Evolutionary conservation across 2,113 vertebrate genomes (phyloP).

Genomic region (Oxyruncus cristatus): DNA sequence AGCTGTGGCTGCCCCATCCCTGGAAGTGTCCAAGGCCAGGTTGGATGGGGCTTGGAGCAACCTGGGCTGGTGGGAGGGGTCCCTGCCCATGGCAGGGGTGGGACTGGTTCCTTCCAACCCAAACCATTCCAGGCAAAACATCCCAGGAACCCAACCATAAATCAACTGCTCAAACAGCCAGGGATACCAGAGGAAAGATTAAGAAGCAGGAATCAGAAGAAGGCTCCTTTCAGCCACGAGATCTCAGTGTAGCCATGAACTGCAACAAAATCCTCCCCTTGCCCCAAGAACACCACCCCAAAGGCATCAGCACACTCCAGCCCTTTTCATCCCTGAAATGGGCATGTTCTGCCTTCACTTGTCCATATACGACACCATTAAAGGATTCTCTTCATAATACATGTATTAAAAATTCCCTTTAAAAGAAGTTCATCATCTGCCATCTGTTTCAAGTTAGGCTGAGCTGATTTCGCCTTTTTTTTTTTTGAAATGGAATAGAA

Average conservation of each 20-base stretch:
- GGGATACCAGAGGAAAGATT: fast-evolving
- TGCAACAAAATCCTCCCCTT: neutral
- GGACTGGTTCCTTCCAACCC: neutral
- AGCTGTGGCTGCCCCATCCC: neutral
- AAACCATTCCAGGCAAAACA: neutral
- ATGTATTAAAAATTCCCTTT: neutral
- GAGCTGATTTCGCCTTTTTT: neutral
- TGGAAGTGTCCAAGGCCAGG: neutral
- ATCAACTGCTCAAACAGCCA: neutral
- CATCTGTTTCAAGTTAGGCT: constrained; percentile 58
- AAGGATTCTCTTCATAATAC: neutral
- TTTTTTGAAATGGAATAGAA: neutral
- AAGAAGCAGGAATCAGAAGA: neutral
- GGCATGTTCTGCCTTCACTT: neutral
- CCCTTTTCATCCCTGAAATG: neutral
- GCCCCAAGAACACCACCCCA: neutral
- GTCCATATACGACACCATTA: neutral
- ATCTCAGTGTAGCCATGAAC: neutral
- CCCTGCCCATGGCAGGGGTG: neutral
- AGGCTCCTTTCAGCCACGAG: neutral
- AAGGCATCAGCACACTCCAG: neutral
- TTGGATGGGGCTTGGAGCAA: fast-evolving
- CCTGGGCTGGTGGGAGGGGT: neutral
- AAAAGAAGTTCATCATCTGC: neutral
- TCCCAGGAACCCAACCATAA: neutral